Evolutionary conservation across 1,140 invertebrate species (phyloP).

Genomic region (Drosophila repletoides): DNA sequence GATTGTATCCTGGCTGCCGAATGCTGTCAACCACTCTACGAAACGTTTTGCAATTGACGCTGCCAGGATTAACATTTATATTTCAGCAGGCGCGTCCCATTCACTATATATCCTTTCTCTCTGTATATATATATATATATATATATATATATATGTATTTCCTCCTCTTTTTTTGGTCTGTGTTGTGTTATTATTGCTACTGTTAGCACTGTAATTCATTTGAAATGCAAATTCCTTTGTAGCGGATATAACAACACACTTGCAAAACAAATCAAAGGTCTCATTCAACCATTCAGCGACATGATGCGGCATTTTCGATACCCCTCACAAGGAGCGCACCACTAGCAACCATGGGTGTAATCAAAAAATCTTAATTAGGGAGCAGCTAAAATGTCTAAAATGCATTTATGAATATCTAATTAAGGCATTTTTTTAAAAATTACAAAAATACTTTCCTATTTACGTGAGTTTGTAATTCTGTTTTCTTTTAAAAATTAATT

Average conservation of each 20-base stretch:
- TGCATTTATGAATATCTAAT: no score
- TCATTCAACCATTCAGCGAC: constrained; percentile 30
- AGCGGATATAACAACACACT: constrained; percentile 71
- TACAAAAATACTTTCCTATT: no score
- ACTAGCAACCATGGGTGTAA: no score
- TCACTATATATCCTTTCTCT: not conserved
- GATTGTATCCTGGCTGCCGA: constrained; percentile 1
- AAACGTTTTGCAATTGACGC: constrained; percentile 79
- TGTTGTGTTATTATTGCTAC: constrained; percentile 11
- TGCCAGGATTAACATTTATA: constrained; percentile 77
- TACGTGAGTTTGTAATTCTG: no score
- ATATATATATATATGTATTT: constrained; percentile 16
- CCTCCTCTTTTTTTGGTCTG: not conserved
- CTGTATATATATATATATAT: constrained; percentile 19
- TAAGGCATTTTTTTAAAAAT: no score
- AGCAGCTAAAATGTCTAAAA: no score
- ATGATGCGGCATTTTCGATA: constrained; percentile 55
- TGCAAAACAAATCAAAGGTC: constrained; percentile 72
- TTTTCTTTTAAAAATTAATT: no score
- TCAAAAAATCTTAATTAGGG: no score
- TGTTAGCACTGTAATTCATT: constrained; percentile 62
- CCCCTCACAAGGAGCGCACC: no score
- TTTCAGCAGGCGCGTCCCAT: constrained; percentile 49
- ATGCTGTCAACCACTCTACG: constrained; percentile 66
- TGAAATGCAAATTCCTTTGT: constrained; percentile 77